Base-by-base conservation (phyloP, 2,113 vertebrate species). In the Prinia subflava region DNA sequence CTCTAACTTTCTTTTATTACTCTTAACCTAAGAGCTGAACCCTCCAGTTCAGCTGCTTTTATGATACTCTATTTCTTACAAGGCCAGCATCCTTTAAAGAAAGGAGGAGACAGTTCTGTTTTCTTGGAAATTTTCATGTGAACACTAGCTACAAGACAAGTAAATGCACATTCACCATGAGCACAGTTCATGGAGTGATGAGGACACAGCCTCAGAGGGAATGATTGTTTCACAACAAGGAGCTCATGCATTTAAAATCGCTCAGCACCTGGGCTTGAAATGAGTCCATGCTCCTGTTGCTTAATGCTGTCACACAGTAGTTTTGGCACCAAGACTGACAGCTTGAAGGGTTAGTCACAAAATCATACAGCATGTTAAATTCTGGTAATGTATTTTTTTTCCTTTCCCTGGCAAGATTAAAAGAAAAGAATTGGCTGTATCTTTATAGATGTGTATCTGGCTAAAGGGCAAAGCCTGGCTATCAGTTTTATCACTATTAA, bases 211-310 rank as follows among this genome's bases (percentile, higher is more conserved):
- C 95, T 97, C 95, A 82, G 59, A 96, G 93, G 89, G 81, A 97
- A 96, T 92, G 82, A 97, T 89, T 97, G 96, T 97, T 98, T 98
- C 97, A 94, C 96, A 97, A 97, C 91, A 96, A 97, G 95, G 83
- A 96, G 63, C 52, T 97, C 92, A 96, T 97, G 93, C 88, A 95
- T 98, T 98, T 97, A 95, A 97, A 97, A 97, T 96, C 37, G 28
- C 79, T 97, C 53, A 21, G 96, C 95, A 98, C 97, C 97, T 98
- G 96, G 93, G 42, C 94, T 97, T 97, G 98, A 98, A 98, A 96
- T 91, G 83, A 93, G 77, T 96, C 95, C 96, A 94, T 93, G 84
- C 41, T 94, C 91, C 94, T 96, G 83, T 96, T 96, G 96, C 71
- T 96, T 97, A 95, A 95, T 86, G 89, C 70, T 93, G 73, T 94